Conservation (phyloP, 2,888 invertebrate genomes). For the Rhogogaster chlorosoma region DNA sequence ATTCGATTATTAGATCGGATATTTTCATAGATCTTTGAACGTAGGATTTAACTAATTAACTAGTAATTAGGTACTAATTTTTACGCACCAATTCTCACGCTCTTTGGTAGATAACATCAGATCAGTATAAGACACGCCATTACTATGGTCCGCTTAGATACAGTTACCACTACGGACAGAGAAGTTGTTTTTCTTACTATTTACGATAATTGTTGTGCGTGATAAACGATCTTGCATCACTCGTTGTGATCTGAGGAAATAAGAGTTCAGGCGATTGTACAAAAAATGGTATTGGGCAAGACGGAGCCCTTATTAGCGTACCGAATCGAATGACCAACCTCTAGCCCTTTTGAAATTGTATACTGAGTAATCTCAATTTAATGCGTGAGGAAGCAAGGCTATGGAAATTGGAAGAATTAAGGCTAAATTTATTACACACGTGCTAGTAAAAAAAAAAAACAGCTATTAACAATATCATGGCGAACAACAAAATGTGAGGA, state of each 20-base stretch:
- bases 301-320: constrained; percentile 23
- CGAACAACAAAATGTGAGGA: neutral
- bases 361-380: neutral
- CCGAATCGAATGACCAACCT: neutral
- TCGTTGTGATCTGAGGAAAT: neutral
- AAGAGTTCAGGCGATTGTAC: neutral
- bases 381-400: constrained; percentile 1
- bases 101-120: neutral
- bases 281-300: constrained; percentile 3
- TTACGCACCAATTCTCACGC: constrained; percentile 22
- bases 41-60: neutral
- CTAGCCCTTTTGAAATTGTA: constrained; percentile 11
- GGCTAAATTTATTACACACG: constrained; percentile 2
- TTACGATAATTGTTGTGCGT: constrained; percentile 12
- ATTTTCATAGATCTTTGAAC: neutral
- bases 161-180: neutral
- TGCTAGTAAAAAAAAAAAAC: neutral
- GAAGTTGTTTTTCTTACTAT: constrained; percentile 1
- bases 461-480: neutral
- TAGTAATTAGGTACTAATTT: neutral
- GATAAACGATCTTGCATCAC: constrained; percentile 27
- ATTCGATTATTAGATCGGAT: neutral
- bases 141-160: neutral
- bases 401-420: neutral
- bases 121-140: neutral